These are phyloP conservation scores for Orchestia grillus DNA, from an alignment of 1,140 invertebrate species.

Conservation along the genomic window DNA sequence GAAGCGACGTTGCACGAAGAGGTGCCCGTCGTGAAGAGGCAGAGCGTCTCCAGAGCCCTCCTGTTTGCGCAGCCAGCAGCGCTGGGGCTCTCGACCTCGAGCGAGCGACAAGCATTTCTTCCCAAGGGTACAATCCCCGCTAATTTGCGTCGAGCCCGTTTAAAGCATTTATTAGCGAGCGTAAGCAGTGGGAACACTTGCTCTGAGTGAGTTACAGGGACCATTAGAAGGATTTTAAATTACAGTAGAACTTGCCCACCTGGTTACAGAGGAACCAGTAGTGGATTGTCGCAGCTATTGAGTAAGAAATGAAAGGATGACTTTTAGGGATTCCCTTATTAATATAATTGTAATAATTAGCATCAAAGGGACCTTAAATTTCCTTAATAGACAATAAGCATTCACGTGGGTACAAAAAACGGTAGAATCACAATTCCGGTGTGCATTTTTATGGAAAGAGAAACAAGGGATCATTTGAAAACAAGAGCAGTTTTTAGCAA, in stretches of 20 bases:
- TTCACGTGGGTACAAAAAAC: no score
- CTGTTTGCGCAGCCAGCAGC: not conserved
- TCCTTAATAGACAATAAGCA: no score
- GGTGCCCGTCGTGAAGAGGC: not conserved
- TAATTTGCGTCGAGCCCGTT: not conserved
- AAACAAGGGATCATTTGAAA: no score
- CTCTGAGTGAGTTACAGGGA: not conserved
- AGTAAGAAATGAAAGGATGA: no score
- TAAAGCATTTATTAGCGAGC: not conserved
- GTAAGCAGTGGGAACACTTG: not conserved
- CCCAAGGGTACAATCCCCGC: not conserved
- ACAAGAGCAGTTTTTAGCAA: no score
- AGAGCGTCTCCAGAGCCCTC: not conserved
- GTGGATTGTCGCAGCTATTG: no score
- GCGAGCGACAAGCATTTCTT: not conserved
- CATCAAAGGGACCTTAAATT: no score
- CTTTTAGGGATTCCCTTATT: no score
- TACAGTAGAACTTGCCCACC: not conserved
- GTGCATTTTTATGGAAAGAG: no score
- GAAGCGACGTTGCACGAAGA: not conserved
- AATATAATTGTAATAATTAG: no score
- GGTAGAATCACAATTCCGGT: no score
- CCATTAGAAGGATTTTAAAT: not conserved
- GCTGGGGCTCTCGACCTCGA: no score
- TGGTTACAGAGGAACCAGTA: not conserved